Conservation (phyloP, 1,140 invertebrate species). For the Penaeus indicus region DNA sequence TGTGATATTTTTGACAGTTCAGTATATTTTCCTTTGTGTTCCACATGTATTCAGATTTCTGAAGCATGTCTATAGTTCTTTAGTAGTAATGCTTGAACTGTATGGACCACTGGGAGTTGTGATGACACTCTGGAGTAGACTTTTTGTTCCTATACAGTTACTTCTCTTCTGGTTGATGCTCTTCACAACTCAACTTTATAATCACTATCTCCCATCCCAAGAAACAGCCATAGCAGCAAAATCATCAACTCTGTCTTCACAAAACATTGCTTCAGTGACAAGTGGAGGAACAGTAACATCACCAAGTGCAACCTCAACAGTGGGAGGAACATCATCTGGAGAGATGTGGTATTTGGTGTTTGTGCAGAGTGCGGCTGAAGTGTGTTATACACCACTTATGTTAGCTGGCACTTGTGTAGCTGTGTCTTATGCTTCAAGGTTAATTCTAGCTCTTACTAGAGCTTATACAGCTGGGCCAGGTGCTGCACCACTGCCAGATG, state of each 20-base stretch:
- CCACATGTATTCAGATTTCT: slow-evolving; percentile 71
- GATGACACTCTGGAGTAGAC: slow-evolving; percentile 70
- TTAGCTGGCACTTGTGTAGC: slow-evolving; percentile 74
- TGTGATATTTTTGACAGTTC: slow-evolving; percentile 71
- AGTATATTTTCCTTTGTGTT: slow-evolving; percentile 70
- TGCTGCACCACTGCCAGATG: slow-evolving; percentile 69
- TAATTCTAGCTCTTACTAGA: slow-evolving; percentile 72
- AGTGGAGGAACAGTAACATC: not conserved
- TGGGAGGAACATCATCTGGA: slow-evolving; percentile 23
- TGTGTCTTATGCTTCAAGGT: slow-evolving; percentile 73
- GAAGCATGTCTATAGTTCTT: slow-evolving; percentile 68
- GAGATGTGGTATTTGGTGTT: slow-evolving; percentile 71
- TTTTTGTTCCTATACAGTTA: slow-evolving; percentile 72
- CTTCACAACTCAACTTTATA: slow-evolving; percentile 71
- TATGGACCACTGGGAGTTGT: slow-evolving; percentile 70
- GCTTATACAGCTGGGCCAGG: slow-evolving; percentile 71
- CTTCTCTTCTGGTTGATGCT: slow-evolving; percentile 73
- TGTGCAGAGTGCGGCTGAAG: slow-evolving; percentile 72
- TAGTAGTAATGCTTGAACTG: slow-evolving; percentile 67
- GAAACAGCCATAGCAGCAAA: slow-evolving; percentile 45
- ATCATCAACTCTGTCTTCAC: slow-evolving; percentile 36
- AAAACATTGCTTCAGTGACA: slow-evolving; percentile 29
- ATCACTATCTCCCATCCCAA: slow-evolving; percentile 63
- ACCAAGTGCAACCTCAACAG: slow-evolving; percentile 21
- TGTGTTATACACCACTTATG: slow-evolving; percentile 74